These are phyloP conservation scores for Semibalanus balanoides DNA, from an alignment of 1,140 invertebrate species.

Conservation along the genomic window DNA sequence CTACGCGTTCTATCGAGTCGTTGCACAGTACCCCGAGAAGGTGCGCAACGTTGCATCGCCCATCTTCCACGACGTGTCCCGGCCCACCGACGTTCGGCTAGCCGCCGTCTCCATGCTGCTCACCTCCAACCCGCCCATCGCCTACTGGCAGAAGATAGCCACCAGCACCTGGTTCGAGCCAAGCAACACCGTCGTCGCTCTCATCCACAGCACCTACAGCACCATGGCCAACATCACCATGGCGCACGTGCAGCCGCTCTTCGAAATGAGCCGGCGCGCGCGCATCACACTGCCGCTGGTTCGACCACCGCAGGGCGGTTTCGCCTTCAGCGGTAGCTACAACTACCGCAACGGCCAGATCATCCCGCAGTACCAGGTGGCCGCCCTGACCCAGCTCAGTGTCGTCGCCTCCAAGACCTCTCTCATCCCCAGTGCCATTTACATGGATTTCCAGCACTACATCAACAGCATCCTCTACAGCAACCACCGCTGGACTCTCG, in stretches of 20 bases:
- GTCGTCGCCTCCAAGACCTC: not conserved
- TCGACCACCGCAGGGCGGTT: no score
- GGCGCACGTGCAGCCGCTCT: not conserved
- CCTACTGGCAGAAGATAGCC: slow-evolving; percentile 15
- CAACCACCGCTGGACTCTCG: not conserved
- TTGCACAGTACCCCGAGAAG: not conserved
- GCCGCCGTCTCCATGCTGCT: slow-evolving; percentile 19
- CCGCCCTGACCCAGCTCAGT: not conserved
- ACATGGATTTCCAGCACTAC: not conserved
- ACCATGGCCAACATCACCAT: slow-evolving; percentile 9
- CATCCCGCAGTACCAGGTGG: not conserved
- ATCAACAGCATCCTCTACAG: not conserved
- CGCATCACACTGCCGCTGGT: not conserved
- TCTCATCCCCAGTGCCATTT: not conserved
- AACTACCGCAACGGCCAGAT: not conserved
- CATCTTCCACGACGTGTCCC: not conserved
- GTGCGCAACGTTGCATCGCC: not conserved
- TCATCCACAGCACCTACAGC: slow-evolving; percentile 15
- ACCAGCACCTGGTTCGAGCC: slow-evolving; percentile 19
- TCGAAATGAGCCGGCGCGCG: not conserved
- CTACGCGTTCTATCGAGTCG: not conserved
- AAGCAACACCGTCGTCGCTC: slow-evolving; percentile 11
- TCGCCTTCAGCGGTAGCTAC: not conserved
- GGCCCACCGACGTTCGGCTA: slow-evolving; percentile 13
- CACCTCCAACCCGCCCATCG: slow-evolving; percentile 10